phyloP scores from a whole-genome alignment of 2,888 invertebrate species.

The Torymus aiolomorphi region DNA sequence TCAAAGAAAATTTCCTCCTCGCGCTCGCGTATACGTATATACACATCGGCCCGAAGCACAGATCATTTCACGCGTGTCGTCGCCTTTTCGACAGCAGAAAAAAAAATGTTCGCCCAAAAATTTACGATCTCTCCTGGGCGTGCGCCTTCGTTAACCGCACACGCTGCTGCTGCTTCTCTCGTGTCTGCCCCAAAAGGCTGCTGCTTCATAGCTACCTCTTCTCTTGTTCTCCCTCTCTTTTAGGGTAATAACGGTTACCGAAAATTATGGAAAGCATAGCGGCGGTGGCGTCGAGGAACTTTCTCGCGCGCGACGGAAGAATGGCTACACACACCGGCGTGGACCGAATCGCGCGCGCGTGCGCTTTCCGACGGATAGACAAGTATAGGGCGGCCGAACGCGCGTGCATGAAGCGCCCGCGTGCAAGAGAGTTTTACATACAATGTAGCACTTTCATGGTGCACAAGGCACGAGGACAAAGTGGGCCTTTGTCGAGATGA shows the following conservation, averaged over 20 bases:
- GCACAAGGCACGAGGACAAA: constrained; percentile 57
- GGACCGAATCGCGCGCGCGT: constrained; percentile 28
- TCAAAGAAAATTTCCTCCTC: not conserved
- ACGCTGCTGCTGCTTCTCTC: not conserved
- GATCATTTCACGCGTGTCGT: constrained; percentile 30
- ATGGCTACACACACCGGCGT: constrained; percentile 1
- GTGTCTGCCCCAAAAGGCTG: not conserved
- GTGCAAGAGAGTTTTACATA: constrained; percentile 55
- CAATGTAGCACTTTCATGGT: constrained; percentile 66
- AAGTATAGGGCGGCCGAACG: no score
- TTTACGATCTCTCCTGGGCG: constrained; percentile 39
- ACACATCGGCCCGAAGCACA: not conserved
- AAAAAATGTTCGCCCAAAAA: constrained; percentile 35
- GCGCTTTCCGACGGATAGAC: constrained; percentile 39
- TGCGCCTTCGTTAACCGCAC: not conserved
- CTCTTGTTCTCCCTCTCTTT: no score
- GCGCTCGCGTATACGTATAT: no score
- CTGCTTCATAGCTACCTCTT: not conserved
- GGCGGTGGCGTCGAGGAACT: not conserved
- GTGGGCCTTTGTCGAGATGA: constrained; percentile 60
- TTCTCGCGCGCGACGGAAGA: not conserved
- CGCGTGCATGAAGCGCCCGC: no score
- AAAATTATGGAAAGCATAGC: constrained; percentile 38
- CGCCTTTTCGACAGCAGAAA: not conserved
- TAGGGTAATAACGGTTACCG: not conserved